Percentiles rank a stretch among this genome's conserved stretches.
Evolutionary conservation across 2,888 invertebrate species (phyloP).

Genomic region (Cynaeus angustus): DNA sequence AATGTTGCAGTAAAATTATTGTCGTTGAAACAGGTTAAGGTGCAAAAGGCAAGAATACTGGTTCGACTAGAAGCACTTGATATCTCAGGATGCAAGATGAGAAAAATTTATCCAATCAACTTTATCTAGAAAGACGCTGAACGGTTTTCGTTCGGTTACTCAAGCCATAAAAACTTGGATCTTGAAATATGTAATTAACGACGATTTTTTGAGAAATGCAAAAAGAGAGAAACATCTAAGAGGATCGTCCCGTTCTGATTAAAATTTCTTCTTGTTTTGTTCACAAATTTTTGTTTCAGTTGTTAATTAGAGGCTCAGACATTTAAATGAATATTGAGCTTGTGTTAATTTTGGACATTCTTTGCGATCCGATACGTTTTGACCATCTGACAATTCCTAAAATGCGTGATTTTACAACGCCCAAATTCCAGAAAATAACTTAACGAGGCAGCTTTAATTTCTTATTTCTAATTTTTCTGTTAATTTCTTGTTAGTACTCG

Average conservation of each 20-base stretch:
- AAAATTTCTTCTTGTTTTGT: not conserved
- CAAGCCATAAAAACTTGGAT: not conserved
- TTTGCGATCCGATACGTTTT: too few relatives aligned
- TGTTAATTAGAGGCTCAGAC: not conserved
- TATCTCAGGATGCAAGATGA: not conserved
- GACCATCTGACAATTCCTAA: too few relatives aligned
- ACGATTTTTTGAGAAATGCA: too few relatives aligned
- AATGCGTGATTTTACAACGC: too few relatives aligned
- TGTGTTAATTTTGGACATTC: too few relatives aligned
- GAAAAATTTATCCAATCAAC: slow-evolving; percentile 6
- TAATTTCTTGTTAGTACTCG: too few relatives aligned
- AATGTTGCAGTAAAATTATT: slow-evolving; percentile 6
- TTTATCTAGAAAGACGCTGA: slow-evolving; percentile 4
- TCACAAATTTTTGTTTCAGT: not conserved
- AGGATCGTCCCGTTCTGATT: not conserved
- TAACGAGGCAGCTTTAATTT: too few relatives aligned
- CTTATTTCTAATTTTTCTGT: too few relatives aligned
- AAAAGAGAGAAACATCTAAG: not conserved
- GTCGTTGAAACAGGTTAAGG: slow-evolving; percentile 16
- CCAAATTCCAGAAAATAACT: too few relatives aligned
- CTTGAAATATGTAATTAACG: not conserved
- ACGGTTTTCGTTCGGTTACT: not conserved
- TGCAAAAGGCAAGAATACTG: slow-evolving; percentile 4
- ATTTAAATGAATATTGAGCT: too few relatives aligned
- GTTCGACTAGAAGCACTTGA: not conserved